A percentile compares a stretch with the other conserved stretches of the same genome.
phyloP scores from a whole-genome alignment of 2,797 vertebrate genomes.

The Tauraco hartlaubi region DNA sequence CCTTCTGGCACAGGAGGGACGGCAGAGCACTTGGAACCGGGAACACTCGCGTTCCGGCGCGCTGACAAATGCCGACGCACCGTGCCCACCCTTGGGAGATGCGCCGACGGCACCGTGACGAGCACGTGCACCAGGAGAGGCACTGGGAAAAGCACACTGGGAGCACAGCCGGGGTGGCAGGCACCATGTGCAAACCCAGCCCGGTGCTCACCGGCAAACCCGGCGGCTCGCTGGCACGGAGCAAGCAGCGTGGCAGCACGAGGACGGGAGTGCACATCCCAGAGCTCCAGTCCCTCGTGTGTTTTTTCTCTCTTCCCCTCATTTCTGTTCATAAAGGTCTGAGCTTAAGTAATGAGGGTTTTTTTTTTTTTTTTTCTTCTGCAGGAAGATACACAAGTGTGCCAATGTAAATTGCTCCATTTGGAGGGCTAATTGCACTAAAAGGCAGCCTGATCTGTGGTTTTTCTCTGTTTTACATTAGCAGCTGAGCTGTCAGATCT shows the following conservation, averaged over 20 bases:
- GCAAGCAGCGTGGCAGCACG: fast-evolving
- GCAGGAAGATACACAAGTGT: constrained; percentile 77
- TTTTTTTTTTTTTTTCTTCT: constrained; percentile 44
- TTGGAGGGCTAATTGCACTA: constrained; percentile 81
- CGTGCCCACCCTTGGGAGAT: neutral
- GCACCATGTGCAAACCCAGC: neutral
- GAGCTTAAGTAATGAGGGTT: constrained; percentile 69
- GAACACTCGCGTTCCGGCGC: fast-evolving
- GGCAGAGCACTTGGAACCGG: fast-evolving
- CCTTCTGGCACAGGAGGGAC: neutral
- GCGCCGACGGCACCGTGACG: fast-evolving
- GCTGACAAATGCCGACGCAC: fast-evolving
- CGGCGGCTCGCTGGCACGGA: neutral
- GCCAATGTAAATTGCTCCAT: constrained; percentile 81
- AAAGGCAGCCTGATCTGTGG: constrained; percentile 77
- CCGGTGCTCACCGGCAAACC: neutral
- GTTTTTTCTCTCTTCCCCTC: constrained; percentile 35
- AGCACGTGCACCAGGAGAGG: too few relatives aligned
- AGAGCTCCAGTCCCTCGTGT: neutral
- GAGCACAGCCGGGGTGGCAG: too few relatives aligned
- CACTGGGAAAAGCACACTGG: fast-evolving
- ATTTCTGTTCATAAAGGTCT: constrained; percentile 67
- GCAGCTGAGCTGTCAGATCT: constrained; percentile 79
- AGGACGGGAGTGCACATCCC: neutral
- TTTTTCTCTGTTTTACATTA: constrained; percentile 77